phyloP scores from a whole-genome alignment of 2,113 vertebrate genomes.

The Hippocampus mohnikei region DNA sequence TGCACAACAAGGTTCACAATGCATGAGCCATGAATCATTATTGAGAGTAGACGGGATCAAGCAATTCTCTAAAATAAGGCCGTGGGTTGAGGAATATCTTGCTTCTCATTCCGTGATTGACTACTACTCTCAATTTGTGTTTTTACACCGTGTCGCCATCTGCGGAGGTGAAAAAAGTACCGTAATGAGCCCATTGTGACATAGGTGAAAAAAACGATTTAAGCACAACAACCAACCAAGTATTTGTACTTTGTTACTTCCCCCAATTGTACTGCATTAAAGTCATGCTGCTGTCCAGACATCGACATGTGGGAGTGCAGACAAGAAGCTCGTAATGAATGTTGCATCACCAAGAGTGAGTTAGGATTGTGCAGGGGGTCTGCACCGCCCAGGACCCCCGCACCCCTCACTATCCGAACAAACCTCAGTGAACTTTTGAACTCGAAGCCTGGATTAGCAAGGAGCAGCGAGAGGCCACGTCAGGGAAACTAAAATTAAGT shows the following conservation, averaged over 20 bases:
- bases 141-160: too few relatives aligned
- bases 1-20: background rate
- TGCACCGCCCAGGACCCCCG: conserved; percentile 5
- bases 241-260: background rate
- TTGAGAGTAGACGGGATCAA: too few relatives aligned
- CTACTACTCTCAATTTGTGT: too few relatives aligned
- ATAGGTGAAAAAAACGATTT: background rate
- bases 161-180: too few relatives aligned
- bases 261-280: background rate
- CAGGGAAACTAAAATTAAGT: conserved; percentile 55
- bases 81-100: too few relatives aligned
- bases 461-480: conserved; percentile 52
- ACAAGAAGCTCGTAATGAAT: conserved; percentile 9
- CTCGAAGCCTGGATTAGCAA: conserved; percentile 54
- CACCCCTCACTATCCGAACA: conserved; percentile 27
- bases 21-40: too few relatives aligned
- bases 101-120: too few relatives aligned
- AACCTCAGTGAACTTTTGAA: conserved; percentile 60
- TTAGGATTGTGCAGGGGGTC: conserved; percentile 29
- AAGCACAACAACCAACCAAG: background rate
- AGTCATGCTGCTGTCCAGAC: conserved; percentile 1
- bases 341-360: conserved; percentile 22
- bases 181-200: background rate
- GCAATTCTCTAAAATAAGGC: too few relatives aligned
- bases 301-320: conserved; percentile 19